A percentile compares a stretch with the other conserved stretches of the same genome.
phyloP scores from a whole-genome alignment of 1,140 invertebrate species.

The Drosophila obscura region DNA sequence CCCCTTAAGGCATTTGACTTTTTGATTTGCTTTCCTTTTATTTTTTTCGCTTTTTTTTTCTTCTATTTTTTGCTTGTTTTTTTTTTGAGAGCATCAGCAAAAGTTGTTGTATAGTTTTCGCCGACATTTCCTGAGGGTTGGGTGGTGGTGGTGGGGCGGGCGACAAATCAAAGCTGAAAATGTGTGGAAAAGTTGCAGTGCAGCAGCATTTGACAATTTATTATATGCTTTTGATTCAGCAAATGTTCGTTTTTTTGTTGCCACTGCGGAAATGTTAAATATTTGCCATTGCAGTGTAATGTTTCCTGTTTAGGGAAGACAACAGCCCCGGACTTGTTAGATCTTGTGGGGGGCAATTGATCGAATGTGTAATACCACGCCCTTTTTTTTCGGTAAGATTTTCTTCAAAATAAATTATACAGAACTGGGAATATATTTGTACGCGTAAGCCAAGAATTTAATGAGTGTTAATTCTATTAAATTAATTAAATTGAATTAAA shows the following conservation, averaged over 20 bases:
- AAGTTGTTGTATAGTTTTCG: slow-evolving; percentile 60
- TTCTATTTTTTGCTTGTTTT: slow-evolving; percentile 19
- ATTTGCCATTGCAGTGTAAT: slow-evolving; percentile 82
- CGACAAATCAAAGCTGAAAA: slow-evolving; percentile 69
- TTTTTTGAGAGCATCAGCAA: slow-evolving; percentile 69
- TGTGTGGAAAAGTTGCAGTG: slow-evolving; percentile 58
- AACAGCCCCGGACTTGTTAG: slow-evolving; percentile 23
- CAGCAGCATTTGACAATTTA: slow-evolving; percentile 70
- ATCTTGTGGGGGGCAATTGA: not conserved
- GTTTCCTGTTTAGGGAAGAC: slow-evolving; percentile 64
- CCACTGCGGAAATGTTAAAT: slow-evolving; percentile 78
- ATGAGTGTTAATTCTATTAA: too few species aligned
- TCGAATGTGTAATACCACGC: slow-evolving; percentile 16
- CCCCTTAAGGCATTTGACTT: slow-evolving; percentile 73
- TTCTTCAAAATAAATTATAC: too few species aligned
- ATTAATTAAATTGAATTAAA: too few species aligned
- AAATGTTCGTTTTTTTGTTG: slow-evolving; percentile 41
- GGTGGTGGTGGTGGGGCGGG: slow-evolving; percentile 13
- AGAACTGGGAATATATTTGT: too few species aligned
- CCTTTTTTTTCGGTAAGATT: not conserved
- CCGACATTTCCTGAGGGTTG: slow-evolving; percentile 39
- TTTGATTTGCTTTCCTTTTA: slow-evolving; percentile 62
- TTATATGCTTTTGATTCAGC: slow-evolving; percentile 66
- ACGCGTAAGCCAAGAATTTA: too few species aligned
- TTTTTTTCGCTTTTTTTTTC: slow-evolving; percentile 5